Conservation (phyloP, 2,113 vertebrate genomes). For the Prietella phreatophila region DNA sequence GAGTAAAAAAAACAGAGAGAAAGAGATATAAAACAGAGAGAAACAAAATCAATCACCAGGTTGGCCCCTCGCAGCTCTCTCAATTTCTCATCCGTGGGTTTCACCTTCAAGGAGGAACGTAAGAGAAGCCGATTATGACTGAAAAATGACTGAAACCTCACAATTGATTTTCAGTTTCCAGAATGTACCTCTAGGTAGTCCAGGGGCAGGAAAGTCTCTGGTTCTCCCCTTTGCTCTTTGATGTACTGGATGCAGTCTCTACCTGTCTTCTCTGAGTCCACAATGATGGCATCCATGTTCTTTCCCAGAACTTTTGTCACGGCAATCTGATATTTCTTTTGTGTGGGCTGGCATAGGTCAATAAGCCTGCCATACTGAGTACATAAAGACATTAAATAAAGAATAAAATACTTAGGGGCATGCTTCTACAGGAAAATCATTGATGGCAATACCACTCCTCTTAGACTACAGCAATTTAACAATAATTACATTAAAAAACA, state of each 20-base stretch:
- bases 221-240: conserved; percentile 92
- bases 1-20: no score
- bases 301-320: conserved; percentile 95
- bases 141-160: not conserved
- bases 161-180: not conserved
- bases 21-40: no score
- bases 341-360: conserved; percentile 92
- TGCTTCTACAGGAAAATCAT: not conserved
- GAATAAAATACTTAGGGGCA: not conserved
- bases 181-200: conserved; percentile 87
- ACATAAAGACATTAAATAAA: not conserved
- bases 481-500: not conserved
- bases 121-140: not conserved
- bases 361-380: conserved; percentile 88
- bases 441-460: not conserved
- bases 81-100: conserved; percentile 92
- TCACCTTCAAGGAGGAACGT: conserved; percentile 72
- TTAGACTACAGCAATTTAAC: not conserved
- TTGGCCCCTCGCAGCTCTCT: conserved; percentile 89
- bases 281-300: conserved; percentile 97
- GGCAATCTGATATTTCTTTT: conserved; percentile 96
- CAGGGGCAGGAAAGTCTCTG: conserved; percentile 91
- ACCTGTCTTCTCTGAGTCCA: conserved; percentile 92
- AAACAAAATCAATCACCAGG: conserved; percentile 94
- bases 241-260: conserved; percentile 95